Evolutionary conservation across 2,113 vertebrate genomes (phyloP).

Genomic region (Nanorana parkeri): DNA sequence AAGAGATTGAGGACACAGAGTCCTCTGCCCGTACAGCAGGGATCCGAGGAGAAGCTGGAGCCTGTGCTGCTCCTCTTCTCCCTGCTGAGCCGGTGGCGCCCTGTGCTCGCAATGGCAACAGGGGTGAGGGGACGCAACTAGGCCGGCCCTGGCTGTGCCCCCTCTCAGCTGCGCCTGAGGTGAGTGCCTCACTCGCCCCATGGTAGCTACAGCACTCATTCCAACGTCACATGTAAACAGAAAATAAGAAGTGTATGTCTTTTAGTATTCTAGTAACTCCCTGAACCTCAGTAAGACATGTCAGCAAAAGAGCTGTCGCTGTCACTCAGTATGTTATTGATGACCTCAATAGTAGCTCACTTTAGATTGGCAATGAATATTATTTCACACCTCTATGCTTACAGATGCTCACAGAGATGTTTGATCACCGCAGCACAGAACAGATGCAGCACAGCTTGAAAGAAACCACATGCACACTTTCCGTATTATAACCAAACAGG

Average conservation of each 20-base stretch:
- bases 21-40: no score
- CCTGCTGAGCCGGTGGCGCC: no score
- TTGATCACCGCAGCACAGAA: conserved; percentile 16
- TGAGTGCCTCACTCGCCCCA: no score
- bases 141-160: no score
- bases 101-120: no score
- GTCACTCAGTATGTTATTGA: conserved; percentile 36
- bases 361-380: conserved; percentile 31
- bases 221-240: background rate
- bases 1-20: no score
- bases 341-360: conserved; percentile 24
- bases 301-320: background rate
- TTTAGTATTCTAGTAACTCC: background rate
- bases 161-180: no score
- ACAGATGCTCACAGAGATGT: conserved; percentile 42
- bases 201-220: no score
- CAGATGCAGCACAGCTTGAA: conserved; percentile 33
- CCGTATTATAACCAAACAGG: conserved; percentile 34
- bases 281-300: background rate
- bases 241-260: background rate
- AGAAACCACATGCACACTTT: conserved; percentile 4
- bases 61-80: no score
- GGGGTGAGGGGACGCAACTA: no score
- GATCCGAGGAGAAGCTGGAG: no score
- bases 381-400: conserved; percentile 38